Evolutionary conservation across 2,797 vertebrate species (phyloP).

Genomic region (Parauchenoglanis punctatus): DNA sequence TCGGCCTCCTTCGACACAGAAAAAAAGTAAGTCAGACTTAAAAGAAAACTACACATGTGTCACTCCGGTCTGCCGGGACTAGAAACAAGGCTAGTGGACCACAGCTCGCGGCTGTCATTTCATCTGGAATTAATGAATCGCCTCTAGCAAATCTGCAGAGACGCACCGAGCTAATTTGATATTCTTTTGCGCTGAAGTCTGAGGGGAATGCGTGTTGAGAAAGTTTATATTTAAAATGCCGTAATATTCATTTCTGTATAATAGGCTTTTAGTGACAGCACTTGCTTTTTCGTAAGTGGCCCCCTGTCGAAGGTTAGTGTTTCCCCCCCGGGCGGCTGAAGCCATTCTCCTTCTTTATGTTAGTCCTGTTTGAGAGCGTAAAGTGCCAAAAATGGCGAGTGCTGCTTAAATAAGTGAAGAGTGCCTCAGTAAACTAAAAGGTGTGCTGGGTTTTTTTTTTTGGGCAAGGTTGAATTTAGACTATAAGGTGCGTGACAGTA

Average conservation of each 20-base stretch:
- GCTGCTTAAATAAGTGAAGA: slow-evolving; percentile 13
- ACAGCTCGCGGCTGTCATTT: slow-evolving; percentile 78
- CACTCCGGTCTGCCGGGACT: slow-evolving; percentile 68
- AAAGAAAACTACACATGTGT: slow-evolving; percentile 79
- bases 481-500: neutral
- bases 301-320: neutral
- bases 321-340: neutral
- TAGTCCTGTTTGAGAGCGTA: slow-evolving; percentile 13
- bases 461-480: neutral
- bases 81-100: slow-evolving; percentile 80
- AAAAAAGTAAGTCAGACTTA: slow-evolving; percentile 84
- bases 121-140: slow-evolving; percentile 79
- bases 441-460: neutral
- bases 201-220: slow-evolving; percentile 65
- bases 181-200: slow-evolving; percentile 66
- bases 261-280: slow-evolving; percentile 31
- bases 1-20: slow-evolving; percentile 59
- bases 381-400: slow-evolving; percentile 5
- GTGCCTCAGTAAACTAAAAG: slow-evolving; percentile 6
- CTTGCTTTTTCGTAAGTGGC: neutral
- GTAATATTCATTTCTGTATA: neutral
- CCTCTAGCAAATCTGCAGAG: slow-evolving; percentile 75
- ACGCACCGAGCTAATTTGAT: slow-evolving; percentile 78
- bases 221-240: slow-evolving; percentile 52
- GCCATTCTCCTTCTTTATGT: neutral